Percentiles rank a stretch among this genome's conserved stretches.
Evolutionary conservation across 2,888 invertebrate genomes (phyloP).

Genomic region (Nemotelus pantherinus): DNA sequence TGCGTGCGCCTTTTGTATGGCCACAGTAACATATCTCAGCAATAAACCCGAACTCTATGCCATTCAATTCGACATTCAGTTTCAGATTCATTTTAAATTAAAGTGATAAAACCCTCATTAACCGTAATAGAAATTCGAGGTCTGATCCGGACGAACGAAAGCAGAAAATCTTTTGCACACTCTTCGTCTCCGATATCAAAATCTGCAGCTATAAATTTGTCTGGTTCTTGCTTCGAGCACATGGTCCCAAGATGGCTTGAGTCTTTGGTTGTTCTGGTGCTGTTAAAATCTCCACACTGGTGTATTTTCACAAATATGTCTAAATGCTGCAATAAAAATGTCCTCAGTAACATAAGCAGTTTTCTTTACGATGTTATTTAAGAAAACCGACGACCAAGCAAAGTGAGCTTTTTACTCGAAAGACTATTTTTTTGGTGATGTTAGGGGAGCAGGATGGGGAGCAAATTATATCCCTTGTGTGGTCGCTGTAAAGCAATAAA

Average conservation of each 20-base stretch:
- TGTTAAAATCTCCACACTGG: no score
- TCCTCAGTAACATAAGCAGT: slow-evolving; percentile 27
- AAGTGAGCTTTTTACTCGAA: background rate
- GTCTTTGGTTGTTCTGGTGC: no score
- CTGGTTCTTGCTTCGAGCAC: background rate
- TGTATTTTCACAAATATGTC: background rate
- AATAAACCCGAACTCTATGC: no score
- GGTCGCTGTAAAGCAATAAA: slow-evolving; percentile 19
- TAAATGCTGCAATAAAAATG: background rate
- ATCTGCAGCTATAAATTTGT: slow-evolving; percentile 18
- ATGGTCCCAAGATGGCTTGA: no score
- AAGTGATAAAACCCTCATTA: slow-evolving; percentile 36
- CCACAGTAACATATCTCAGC: background rate
- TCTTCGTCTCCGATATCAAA: background rate
- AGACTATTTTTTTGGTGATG: background rate
- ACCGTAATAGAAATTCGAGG: slow-evolving; percentile 16
- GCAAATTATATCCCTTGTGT: background rate
- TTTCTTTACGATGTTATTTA: slow-evolving; percentile 39
- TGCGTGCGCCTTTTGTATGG: no score
- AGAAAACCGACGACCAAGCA: slow-evolving; percentile 5
- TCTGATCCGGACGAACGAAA: background rate
- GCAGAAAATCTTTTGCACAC: slow-evolving; percentile 23
- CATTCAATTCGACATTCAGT: background rate
- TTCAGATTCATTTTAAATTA: slow-evolving; percentile 34
- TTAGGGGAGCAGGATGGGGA: no score